Base-by-base conservation (phyloP, 2,888 invertebrate species). In the Magallana nippona region DNA sequence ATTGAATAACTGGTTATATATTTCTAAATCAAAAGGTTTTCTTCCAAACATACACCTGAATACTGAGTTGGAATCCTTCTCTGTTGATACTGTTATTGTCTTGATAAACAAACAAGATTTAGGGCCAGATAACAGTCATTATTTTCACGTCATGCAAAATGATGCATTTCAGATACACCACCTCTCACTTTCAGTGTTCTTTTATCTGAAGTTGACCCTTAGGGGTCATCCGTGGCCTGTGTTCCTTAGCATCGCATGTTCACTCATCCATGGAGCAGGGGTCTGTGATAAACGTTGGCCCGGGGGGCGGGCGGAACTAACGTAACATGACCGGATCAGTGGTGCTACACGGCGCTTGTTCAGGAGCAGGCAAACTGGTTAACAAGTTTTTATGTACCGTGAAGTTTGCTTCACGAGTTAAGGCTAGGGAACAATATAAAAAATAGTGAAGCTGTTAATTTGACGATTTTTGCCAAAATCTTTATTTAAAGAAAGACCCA, bases 251-350 rank as follows among this genome's bases (percentile, higher is more conserved):
- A 60, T 60, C 60, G 60, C n/a, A 15, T 32, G 71, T 22, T 71
- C 71, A 71, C 55, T 55, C 78, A 55, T 78, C 19, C 78, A 55
- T 78, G 19, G n/a, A 78, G 15, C 55, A 55, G 56, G 56, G 56
- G n/a, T 78, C 56, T n/a, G 78, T 78, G 55, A 78, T 78, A 56
- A 78, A 78, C 78, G 55, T 27, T 78, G n/a, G 78, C 78, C 78
- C 78, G 78, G 78, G 78, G 78, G 78, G 56, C 56, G 78, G 78
- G 78, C 78, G 56, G 55, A 78, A 19, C 78, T 11, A 22, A 78
- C 56, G 17, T 19, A 44, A 44, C 44, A 19, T 78, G 78, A 44
- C 78, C 56, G 56, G 78, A 78, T 78, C 78, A 78, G 55, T 55
- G 55, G 55, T 19, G 55, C 22, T 78, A 44, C 19, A 55, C 13